Base-by-base conservation (phyloP, 2,797 vertebrate species). In the Sorex maritimensis region DNA sequence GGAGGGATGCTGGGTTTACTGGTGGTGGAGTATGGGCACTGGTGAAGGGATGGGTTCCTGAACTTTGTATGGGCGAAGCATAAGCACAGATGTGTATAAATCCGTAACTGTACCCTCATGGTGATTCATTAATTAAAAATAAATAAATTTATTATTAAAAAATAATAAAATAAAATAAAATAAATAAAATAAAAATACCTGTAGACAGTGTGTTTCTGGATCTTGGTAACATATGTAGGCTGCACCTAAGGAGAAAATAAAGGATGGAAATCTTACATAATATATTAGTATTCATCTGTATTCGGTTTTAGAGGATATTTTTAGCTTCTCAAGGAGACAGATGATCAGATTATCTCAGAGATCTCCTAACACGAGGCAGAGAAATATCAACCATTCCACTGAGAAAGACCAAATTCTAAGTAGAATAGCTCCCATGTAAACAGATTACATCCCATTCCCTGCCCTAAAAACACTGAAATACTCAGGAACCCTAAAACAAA, bases 161-260 rank as follows among this genome's bases (percentile, higher is more conserved):
- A n/a, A n/a, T n/a, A n/a, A n/a, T n/a, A n/a, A n/a, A n/a, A n/a
- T n/a, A n/a, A n/a, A n/a, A n/a, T n/a, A n/a, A n/a, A n/a, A n/a
- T n/a, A n/a, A n/a, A n/a, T n/a, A n/a, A n/a, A n/a, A n/a, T 21
- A 52, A 94, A 24, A 65, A 41, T 97, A 97, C 97, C 97, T 97
- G 96, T 95, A 88, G 90, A 93, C 69, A 30, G 23, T 81, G 80
- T 38, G 15, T 26, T 86, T 41, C 85, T 78, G 38, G 61, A 92
- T 71, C 10, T 71, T 67, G 38, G 94, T 90, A 0, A 96, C 86
- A 80, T 77, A 94, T 77, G 84, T 69, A 0, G 92, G 87, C 91
- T 97, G 91, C 61, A 73, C 90, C 96, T 97, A 73, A 88, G 28
- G 68, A 85, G 75, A 87, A 93, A 91, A 11, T 6, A 67, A 80